These are phyloP conservation scores for Homalodisca vitripennis DNA, from an alignment of 1,140 invertebrate genomes.

Conservation along the genomic window DNA sequence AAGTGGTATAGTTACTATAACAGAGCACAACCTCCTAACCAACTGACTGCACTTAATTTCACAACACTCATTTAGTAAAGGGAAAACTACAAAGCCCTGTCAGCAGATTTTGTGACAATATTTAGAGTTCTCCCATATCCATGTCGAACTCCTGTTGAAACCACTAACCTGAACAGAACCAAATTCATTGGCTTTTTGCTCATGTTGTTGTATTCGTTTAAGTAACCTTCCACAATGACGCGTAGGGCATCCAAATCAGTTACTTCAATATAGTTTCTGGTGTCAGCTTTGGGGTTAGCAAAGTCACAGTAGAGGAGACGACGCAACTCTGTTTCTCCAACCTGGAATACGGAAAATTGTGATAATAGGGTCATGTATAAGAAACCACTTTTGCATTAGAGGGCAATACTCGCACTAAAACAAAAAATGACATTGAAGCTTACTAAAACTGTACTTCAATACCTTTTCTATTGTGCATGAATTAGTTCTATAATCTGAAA, in stretches of 20 bases:
- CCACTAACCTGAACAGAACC: slow-evolving; percentile 65
- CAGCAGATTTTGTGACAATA: no score
- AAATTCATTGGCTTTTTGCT: slow-evolving; percentile 67
- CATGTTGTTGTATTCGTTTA: slow-evolving; percentile 67
- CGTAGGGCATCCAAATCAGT: slow-evolving; percentile 78
- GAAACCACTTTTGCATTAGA: not conserved
- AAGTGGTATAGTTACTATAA: no score
- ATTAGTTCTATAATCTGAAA: not conserved
- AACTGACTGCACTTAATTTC: no score
- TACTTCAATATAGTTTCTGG: slow-evolving; percentile 86
- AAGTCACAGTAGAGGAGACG: slow-evolving; percentile 95
- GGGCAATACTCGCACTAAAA: no score
- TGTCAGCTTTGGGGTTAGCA: slow-evolving; percentile 88
- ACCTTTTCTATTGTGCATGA: no score
- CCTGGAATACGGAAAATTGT: slow-evolving; percentile 47
- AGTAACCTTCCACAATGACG: slow-evolving; percentile 52
- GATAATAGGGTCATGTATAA: not conserved
- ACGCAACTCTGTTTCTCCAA: slow-evolving; percentile 77
- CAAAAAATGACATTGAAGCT: no score
- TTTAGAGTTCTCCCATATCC: no score
- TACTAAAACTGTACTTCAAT: no score
- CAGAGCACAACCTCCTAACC: no score
- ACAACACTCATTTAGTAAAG: no score
- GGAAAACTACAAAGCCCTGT: no score
- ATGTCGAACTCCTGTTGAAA: no score